These are phyloP conservation scores for Scolanthus callimorphus DNA, from an alignment of 92 coral and sea anemone genomes.

Conservation along the genomic window DNA sequence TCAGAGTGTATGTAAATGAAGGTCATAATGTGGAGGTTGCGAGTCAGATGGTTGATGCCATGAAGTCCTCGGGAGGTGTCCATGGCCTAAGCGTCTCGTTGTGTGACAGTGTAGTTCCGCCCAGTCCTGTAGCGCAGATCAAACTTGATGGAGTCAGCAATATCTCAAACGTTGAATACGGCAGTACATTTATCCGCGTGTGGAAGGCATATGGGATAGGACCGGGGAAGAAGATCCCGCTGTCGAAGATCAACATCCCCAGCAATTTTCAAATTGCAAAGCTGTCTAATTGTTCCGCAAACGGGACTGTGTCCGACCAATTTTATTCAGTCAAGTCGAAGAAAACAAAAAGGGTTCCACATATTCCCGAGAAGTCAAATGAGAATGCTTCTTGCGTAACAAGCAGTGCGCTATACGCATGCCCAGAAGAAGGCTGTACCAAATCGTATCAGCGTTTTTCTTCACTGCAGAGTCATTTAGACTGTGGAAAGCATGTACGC, in stretches of 20 bases:
- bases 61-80: slow-evolving; percentile 43
- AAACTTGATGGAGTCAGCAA: slow-evolving; percentile 32
- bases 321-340: no score
- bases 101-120: slow-evolving; percentile 4
- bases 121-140: slow-evolving; percentile 1
- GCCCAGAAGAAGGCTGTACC: slow-evolving; percentile 23
- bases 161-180: slow-evolving; percentile 43
- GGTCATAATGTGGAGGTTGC: slow-evolving; percentile 56
- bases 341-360: no score
- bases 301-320: no score
- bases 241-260: no score
- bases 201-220: slow-evolving; percentile 68
- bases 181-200: slow-evolving; percentile 29
- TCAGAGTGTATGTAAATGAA: no score
- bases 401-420: no score
- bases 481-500: slow-evolving; percentile 17
- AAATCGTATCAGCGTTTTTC: slow-evolving; percentile 14
- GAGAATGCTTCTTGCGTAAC: no score
- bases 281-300: no score
- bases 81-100: slow-evolving; percentile 39
- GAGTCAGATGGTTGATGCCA: slow-evolving; percentile 50
- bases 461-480: slow-evolving; percentile 12
- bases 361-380: no score
- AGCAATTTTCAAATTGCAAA: no score
- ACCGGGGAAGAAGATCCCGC: no score